These are phyloP conservation scores for Leptoclinus maculatus DNA, from an alignment of 2,797 vertebrate species.

Conservation along the genomic window DNA sequence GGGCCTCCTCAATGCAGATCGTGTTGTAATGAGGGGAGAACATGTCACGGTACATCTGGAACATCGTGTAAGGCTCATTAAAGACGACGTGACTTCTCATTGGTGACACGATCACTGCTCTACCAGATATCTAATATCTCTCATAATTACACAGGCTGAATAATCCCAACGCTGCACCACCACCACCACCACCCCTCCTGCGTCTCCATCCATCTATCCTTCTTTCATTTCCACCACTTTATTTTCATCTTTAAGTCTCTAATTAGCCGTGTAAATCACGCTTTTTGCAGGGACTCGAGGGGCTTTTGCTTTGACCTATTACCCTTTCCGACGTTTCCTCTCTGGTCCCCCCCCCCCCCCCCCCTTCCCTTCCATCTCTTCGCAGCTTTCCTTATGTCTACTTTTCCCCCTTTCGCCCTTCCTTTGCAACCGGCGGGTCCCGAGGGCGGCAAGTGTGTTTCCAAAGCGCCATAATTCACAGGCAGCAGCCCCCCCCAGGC, in stretches of 20 bases:
- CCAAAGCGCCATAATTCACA: conserved; percentile 66
- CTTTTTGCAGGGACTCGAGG: conserved; percentile 39
- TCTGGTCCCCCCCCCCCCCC: not conserved
- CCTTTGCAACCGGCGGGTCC: conserved; percentile 60
- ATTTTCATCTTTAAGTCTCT: conserved; percentile 71
- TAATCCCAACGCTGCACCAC: conserved; percentile 40
- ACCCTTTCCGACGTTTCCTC: conserved; percentile 54
- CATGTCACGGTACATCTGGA: conserved; percentile 46
- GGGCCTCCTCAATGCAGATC: not conserved
- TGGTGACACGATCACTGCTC: conserved; percentile 46
- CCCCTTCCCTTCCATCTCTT: conserved; percentile 14
- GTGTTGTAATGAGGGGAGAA: conserved; percentile 8
- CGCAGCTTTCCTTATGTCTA: conserved; percentile 39
- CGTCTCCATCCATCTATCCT: conserved; percentile 36
- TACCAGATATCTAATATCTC: conserved; percentile 66
- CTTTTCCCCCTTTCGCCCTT: conserved; percentile 40
- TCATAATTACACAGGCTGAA: conserved; percentile 65
- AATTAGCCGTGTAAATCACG: conserved; percentile 70
- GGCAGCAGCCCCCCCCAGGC: conserved; percentile 58
- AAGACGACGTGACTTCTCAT: conserved; percentile 53
- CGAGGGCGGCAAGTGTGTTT: conserved; percentile 64
- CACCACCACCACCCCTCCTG: not conserved
- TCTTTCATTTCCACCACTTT: conserved; percentile 65
- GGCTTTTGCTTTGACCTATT: conserved; percentile 63
- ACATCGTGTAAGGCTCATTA: conserved; percentile 60